Percentiles rank a stretch among this genome's conserved stretches.
Evolutionary conservation across 1,140 invertebrate species (phyloP).

Genomic region (Caenorhabditis brenneri): DNA sequence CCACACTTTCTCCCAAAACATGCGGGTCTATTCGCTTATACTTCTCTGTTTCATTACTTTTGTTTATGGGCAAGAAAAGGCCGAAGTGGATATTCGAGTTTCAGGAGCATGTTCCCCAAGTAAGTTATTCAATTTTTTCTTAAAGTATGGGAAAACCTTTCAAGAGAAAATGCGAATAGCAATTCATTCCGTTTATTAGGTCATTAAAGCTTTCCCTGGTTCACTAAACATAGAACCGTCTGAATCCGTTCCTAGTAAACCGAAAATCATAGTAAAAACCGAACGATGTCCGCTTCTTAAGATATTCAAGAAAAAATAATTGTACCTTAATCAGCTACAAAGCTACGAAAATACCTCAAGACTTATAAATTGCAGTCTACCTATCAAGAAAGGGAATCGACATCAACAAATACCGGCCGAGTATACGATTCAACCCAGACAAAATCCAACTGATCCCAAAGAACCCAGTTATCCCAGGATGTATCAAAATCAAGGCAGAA

Average conservation of each 20-base stretch:
- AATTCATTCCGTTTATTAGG: too few species aligned
- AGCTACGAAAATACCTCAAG: neutral
- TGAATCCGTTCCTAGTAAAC: too few species aligned
- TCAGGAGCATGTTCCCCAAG: slow-evolving; percentile 70
- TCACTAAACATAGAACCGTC: too few species aligned
- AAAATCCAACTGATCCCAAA: slow-evolving; percentile 71
- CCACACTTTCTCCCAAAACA: slow-evolving; percentile 43
- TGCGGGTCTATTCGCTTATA: slow-evolving; percentile 42
- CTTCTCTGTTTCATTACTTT: slow-evolving; percentile 26
- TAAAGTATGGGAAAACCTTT: neutral
- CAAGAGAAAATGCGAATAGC: too few species aligned
- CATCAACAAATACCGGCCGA: slow-evolving; percentile 67
- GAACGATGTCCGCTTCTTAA: too few species aligned
- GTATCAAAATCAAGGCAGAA: slow-evolving; percentile 70
- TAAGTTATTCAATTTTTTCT: slow-evolving; percentile 49
- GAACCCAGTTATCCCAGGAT: slow-evolving; percentile 70
- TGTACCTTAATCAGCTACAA: neutral
- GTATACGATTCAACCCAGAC: slow-evolving; percentile 70
- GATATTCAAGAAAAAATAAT: neutral
- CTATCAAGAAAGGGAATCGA: slow-evolving; percentile 68
- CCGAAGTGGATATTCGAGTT: slow-evolving; percentile 70
- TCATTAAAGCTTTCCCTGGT: too few species aligned
- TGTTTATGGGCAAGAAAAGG: slow-evolving; percentile 61
- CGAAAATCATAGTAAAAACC: too few species aligned
- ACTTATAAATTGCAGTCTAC: slow-evolving; percentile 63